phyloP scores from a whole-genome alignment of 1,140 invertebrate species.

The Drosophila gunungcola region DNA sequence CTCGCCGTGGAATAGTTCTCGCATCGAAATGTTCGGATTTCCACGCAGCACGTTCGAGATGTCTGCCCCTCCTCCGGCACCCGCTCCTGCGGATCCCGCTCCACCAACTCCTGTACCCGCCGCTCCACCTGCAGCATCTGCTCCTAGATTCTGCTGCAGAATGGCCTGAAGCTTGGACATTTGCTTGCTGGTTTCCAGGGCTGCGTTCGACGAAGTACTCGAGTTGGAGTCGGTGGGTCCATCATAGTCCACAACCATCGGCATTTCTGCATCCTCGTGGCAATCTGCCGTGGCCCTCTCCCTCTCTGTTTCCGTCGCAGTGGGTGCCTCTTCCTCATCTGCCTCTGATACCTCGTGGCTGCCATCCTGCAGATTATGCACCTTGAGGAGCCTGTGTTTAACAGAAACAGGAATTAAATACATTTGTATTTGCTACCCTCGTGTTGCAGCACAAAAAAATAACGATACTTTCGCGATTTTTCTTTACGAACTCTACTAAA shows the following conservation, averaged over 20 bases:
- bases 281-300: slow-evolving; percentile 1
- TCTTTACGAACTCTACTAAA: no score
- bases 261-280: slow-evolving; percentile 36
- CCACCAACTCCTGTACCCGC: not conserved
- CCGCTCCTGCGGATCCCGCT: not conserved
- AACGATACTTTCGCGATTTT: no score
- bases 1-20: slow-evolving; percentile 91
- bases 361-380: slow-evolving; percentile 89
- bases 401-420: not conserved
- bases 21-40: slow-evolving; percentile 92
- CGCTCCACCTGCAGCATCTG: not conserved
- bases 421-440: not conserved
- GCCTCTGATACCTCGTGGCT: slow-evolving; percentile 85
- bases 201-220: slow-evolving; percentile 58
- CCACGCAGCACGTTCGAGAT: slow-evolving; percentile 87
- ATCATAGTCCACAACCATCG: slow-evolving; percentile 71
- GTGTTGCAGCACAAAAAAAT: no score
- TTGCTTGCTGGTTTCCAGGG: slow-evolving; percentile 47
- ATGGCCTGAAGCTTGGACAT: slow-evolving; percentile 81
- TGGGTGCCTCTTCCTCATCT: slow-evolving; percentile 62
- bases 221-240: slow-evolving; percentile 73
- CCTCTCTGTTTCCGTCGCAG: slow-evolving; percentile 4
- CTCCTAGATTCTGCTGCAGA: slow-evolving; percentile 67
- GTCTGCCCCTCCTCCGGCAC: slow-evolving; percentile 54
- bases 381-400: slow-evolving; percentile 88